Base-by-base conservation (phyloP, 2,797 vertebrate species). In the Sandelia bainsii region DNA sequence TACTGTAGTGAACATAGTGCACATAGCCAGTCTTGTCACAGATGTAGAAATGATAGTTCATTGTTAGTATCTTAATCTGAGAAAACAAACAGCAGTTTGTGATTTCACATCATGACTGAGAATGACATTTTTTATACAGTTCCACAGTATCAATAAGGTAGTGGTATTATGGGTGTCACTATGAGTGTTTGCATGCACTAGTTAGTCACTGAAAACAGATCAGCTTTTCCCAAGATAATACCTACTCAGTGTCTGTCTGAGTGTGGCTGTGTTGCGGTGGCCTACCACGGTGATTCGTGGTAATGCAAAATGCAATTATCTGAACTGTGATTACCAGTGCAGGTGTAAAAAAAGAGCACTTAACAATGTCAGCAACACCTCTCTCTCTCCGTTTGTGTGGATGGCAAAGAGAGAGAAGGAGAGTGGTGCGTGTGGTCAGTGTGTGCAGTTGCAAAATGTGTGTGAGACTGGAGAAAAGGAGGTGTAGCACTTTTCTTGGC, bases 261-360 rank as follows among this genome's bases (percentile, higher is more conserved):
- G 39, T 1, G 16, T 17, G 23, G 2, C 54, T 62, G 37, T 60
- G 58, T 12, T 54, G 39, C 9, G 8, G 46, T 49, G 57, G 22
- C 69, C 65, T 56, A 59, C 79, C 73, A 64, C 39, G 4, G 39
- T 42, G 39, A 42, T 69, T 82, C 67, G 77, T 62, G 40, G 57
- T 37, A 39, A 70, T 70, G 53, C 3, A 20, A 57, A 51, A 64
- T 53, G 72, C 68, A 87, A 72, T 82, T 83, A 89, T 79, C 69
- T 34, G 49, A 71, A 22, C 79, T 64, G 72, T 89, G 79, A 84
- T 83, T 75, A 85, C 39, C 69, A 66, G 69, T 52, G 73, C 67
- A 74, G 63, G 86, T 79, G 86, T 69, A 39, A 42, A 14, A 67
- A 72, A 8, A 42, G 25, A 51, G 23, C 58, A 54, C 57, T 44